Base-by-base conservation (phyloP, 2,888 invertebrate genomes). In the Aphelenchoides bicaudatus region DNA sequence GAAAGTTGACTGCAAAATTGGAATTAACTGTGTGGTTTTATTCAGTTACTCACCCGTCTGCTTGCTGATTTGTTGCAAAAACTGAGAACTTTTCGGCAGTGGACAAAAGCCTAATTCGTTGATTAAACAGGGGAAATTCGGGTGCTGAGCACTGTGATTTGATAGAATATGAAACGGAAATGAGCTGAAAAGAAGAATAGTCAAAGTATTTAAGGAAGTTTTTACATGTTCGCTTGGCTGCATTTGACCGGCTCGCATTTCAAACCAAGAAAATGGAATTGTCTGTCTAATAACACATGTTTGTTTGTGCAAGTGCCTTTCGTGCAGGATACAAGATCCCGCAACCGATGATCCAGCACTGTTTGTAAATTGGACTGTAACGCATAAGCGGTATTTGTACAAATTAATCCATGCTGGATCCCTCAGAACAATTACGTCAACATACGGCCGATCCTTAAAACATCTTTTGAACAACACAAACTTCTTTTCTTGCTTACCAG, bases 241-340 rank as follows among this genome's bases (percentile, higher is more conserved):
- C 8, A 61, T 25, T 19, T 63, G 60, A n/a, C n/a, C n/a, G n/a
- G n/a, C n/a, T n/a, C n/a, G n/a, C n/a, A n/a, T n/a, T n/a, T n/a
- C n/a, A 50, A 72, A 75, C 75, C 75, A 75, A 13, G 69, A 59
- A 43, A 73, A 71, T 6, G 75, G 75, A 25, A 75, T 66, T 8
- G 64, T 68, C 37, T 67, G 62, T 21, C 75, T 64, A 27, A 74
- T 64, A 28, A 75, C 62, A 58, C 75, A 75, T 16, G 60, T 66
- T 23, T 67, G 64, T 54, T 57, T 28, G 39, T 54, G 43, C 19
- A 50, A 37, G 46, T 65, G 53, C 28, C 49, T 30, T n/a, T 58
- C 55, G 25, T 30, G 28, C 28, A 67, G 47, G 16, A 52, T 49
- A 47, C 58, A 67, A 30, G 62, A 66, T 19, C 55, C 57, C 10